Evolutionary conservation across 2,888 invertebrate species (phyloP), one percentile per base, ranked within the genome.

Genomic region (Nemurella pictetii): DNA sequence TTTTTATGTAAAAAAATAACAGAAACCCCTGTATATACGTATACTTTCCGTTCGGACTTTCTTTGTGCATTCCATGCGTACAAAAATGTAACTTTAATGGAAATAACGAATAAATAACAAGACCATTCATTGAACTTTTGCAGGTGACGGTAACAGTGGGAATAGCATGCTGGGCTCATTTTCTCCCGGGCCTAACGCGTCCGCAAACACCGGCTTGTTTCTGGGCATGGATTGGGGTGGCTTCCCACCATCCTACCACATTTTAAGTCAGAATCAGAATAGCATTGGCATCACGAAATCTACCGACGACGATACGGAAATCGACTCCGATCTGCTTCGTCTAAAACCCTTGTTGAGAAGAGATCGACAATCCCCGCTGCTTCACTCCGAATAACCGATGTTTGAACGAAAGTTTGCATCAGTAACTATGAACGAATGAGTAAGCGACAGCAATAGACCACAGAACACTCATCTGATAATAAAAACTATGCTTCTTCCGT

Each of bases 201-300:
- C 25, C 12, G 27, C 30, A 7, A 35, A 28, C 36, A 30, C 78
- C 20, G 87, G 87, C 12, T 85, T 89, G 77, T 88, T 88, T 86
- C 87, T 89, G 9, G 89, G 89, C 0, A 88, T 88, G 87, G 88
- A 88, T 29, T 88, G 88, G 88, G 87, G 87, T n/a, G 86, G 87
- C n/a, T 87, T 87, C 83, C 86, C 87, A 20, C 85, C 87, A 1
- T 87, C 85, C 29, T 86, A 55, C 83, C 86, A 77, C 73, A 80
- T 30, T 27, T 81, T 72, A 26, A 73, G 29, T 25, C 84, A 73
- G 27, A 74, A 28, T 9, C 36, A 55, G 20, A 83, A n/a, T 73
- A 25, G 83, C 25, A 25, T 20, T 27, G 29, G 29, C 83, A 27
- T 36, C 83, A 5, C 73, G 29, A 29, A 74, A 20, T 26, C 35